phyloP scores from a whole-genome alignment of 1,140 invertebrate species.

The Hylaeus volcanicus region DNA sequence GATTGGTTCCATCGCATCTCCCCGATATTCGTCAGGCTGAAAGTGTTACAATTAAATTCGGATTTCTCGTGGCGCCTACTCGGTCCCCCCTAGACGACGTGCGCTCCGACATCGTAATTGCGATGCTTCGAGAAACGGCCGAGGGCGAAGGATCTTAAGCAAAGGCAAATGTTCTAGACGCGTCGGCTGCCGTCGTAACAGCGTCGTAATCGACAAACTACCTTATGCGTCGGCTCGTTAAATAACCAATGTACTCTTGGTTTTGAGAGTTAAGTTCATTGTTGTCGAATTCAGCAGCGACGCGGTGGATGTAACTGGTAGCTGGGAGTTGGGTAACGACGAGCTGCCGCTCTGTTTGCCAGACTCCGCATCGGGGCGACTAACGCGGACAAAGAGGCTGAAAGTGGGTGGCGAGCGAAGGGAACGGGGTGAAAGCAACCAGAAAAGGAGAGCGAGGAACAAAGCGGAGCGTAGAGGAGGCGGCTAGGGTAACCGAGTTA shows the following conservation, averaged over 20 bases:
- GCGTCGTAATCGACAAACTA: slow-evolving; percentile 69
- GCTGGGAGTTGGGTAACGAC: not conserved
- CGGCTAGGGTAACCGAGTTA: slow-evolving; percentile 69
- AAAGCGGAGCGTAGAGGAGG: not conserved
- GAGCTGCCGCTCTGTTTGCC: not conserved
- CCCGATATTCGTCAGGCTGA: not conserved
- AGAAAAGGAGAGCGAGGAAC: not conserved
- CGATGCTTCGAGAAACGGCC: slow-evolving; percentile 43
- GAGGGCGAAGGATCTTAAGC: slow-evolving; percentile 48
- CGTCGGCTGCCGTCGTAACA: slow-evolving; percentile 41
- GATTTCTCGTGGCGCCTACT: not conserved
- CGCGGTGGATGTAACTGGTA: slow-evolving; percentile 2
- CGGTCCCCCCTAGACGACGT: no score
- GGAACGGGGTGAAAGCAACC: not conserved
- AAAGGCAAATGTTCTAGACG: slow-evolving; percentile 50
- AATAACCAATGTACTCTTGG: slow-evolving; percentile 68
- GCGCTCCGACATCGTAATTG: slow-evolving; percentile 1
- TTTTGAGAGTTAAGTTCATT: slow-evolving; percentile 66
- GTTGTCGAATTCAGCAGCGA: slow-evolving; percentile 47
- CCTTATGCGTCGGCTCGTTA: slow-evolving; percentile 67
- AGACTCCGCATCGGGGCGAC: not conserved
- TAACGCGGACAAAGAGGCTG: not conserved
- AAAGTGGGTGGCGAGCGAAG: not conserved
- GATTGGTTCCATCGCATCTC: no score
- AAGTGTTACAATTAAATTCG: slow-evolving; percentile 19